Evolutionary conservation across 2,888 invertebrate genomes (phyloP).

Genomic region (Trichogramma dendrolimi): DNA sequence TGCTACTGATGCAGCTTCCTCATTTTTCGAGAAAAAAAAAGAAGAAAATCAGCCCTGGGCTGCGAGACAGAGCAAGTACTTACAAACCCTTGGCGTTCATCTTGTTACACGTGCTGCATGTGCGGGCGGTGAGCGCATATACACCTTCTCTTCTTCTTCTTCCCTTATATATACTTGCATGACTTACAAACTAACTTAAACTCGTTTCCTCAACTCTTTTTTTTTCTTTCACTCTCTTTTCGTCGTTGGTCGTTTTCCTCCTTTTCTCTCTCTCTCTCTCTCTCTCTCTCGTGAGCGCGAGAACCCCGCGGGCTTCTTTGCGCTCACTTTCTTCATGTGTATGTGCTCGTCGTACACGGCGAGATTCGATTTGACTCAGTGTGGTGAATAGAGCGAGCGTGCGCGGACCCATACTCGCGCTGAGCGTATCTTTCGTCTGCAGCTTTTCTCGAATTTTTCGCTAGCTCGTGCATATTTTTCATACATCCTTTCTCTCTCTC

Average conservation of each 20-base stretch:
- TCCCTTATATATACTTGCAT: neutral
- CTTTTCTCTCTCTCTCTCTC: neutral
- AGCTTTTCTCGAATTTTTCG: slow-evolving; percentile 22
- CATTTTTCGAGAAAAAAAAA: too few relatives aligned
- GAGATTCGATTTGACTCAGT: neutral
- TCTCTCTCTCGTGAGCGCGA: neutral
- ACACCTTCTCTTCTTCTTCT: neutral
- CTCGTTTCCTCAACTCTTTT: slow-evolving; percentile 15
- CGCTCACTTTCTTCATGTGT: slow-evolving; percentile 7
- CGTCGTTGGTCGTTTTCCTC: slow-evolving; percentile 1
- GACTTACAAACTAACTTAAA: slow-evolving; percentile 18
- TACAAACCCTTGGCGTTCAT: too few relatives aligned
- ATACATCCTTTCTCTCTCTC: slow-evolving; percentile 4
- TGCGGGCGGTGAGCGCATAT: neutral
- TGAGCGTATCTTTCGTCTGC: slow-evolving; percentile 9
- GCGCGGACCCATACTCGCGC: neutral
- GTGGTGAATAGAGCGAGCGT: neutral
- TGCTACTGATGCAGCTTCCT: too few relatives aligned
- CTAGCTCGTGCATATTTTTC: slow-evolving; percentile 7
- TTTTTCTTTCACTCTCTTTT: slow-evolving; percentile 13
- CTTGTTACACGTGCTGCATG: too few relatives aligned
- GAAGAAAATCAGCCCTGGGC: neutral
- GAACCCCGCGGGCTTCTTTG: too few relatives aligned
- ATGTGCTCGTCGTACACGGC: too few relatives aligned
- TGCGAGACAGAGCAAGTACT: too few relatives aligned